Base-by-base conservation (phyloP, 2,797 vertebrate species). In the Mallotus villosus region DNA sequence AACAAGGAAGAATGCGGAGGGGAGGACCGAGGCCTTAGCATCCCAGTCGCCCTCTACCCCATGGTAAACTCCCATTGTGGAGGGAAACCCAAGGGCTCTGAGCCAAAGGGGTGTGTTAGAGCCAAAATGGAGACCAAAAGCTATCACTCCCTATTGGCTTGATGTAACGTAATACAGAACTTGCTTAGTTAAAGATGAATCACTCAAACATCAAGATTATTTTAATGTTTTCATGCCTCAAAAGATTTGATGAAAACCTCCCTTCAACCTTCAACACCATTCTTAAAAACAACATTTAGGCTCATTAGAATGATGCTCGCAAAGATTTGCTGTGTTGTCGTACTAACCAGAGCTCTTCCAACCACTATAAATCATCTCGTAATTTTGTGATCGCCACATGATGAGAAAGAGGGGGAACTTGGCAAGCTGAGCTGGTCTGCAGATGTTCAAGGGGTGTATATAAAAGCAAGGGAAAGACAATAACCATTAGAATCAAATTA, bases 401-500 rank as follows among this genome's bases (percentile, higher is more conserved):
- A 41, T 53, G 51, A 53, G 51, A 8, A 19, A 53, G 51, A 53
- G 21, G 19, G 21, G 21, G 4, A 3, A 25, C 4, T 2, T n/a
- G 1, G 58, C 21, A 22, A 57, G 4, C 55, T n/a, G 8, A 19
- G 49, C 16, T 11, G 3, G 14, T 21, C 41, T 11, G 67, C 78
- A 79, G 73, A 78, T 78, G 68, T 41, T 60, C 22, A n/a, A 27
- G 58, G 29, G 68, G 70, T 57, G 25, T 12, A 32, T 70, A 70
- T 63, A 62, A 77, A 81, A 74, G 60, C 80, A 51, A 70, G 73
- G 68, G 67, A 80, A 86, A 82, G 77, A 89, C 82, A 67, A 82
- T 84, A 86, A 84, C 85, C 85, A 90, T 91, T 88, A 86, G 75
- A 37, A 87, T 87, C 81, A 83, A 89, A 87, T 89, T 87, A 88